A percentile compares a stretch with the other conserved stretches of the same genome.
phyloP scores from a whole-genome alignment of 2,888 invertebrate species.

The Hermodice carunculata region DNA sequence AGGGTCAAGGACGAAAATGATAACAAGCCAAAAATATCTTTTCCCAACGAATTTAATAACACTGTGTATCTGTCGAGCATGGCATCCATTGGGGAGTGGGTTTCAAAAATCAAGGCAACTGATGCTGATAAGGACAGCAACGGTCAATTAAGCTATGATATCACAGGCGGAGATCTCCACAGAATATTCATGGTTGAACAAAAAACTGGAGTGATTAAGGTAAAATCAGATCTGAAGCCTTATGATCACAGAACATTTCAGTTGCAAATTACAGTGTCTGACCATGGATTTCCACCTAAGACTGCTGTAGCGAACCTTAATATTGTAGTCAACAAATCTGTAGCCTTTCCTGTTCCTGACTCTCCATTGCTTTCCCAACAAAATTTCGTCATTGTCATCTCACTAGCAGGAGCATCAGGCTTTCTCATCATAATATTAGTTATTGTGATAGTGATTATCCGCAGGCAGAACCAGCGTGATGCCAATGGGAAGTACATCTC shows the following conservation, averaged over 20 bases:
- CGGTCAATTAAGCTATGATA: slow-evolving; percentile 5
- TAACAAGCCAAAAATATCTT: slow-evolving; percentile 19
- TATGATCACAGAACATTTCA: slow-evolving; percentile 9
- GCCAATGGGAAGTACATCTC: too few species aligned
- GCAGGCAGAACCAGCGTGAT: too few species aligned
- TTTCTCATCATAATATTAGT: slow-evolving; percentile 12
- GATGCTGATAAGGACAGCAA: slow-evolving; percentile 16
- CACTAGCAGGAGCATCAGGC: slow-evolving; percentile 17
- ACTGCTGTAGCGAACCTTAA: slow-evolving; percentile 19
- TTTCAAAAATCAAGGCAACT: slow-evolving; percentile 14
- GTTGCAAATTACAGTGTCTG: slow-evolving; percentile 19
- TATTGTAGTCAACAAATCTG: slow-evolving; percentile 28
- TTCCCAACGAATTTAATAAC: slow-evolving; percentile 15
- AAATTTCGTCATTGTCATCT: slow-evolving; percentile 20
- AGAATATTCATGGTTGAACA: slow-evolving; percentile 5
- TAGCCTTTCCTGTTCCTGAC: slow-evolving; percentile 11
- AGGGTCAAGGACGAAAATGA: slow-evolving; percentile 19
- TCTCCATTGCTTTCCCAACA: slow-evolving; percentile 2
- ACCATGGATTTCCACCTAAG: slow-evolving; percentile 19
- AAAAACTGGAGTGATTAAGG: slow-evolving; percentile 11
- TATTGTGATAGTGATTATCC: slow-evolving; percentile 14
- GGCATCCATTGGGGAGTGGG: slow-evolving; percentile 11
- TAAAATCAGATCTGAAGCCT: not conserved
- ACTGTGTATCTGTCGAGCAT: slow-evolving; percentile 12
- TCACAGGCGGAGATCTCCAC: slow-evolving; percentile 14